phyloP scores from a whole-genome alignment of 2,113 vertebrate genomes.

The Amphiprion percula region DNA sequence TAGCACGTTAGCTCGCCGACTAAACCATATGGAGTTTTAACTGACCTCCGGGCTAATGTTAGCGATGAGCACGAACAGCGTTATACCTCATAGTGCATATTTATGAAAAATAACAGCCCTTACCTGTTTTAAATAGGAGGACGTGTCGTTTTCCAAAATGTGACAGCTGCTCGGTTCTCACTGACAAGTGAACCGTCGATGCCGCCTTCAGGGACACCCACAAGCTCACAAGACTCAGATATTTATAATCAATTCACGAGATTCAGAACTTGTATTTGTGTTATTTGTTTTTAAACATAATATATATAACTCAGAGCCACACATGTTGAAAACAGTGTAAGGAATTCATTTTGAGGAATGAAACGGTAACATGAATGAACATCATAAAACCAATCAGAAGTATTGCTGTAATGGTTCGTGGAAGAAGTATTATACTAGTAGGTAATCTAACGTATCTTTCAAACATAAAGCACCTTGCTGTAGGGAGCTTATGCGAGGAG shows the following conservation, averaged over 20 bases:
- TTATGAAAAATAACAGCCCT: not conserved
- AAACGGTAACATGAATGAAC: no score
- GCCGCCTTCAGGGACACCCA: constrained; percentile 32
- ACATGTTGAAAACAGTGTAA: no score
- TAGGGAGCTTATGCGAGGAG: no score
- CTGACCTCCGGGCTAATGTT: not conserved
- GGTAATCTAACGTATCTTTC: no score
- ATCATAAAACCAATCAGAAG: not conserved
- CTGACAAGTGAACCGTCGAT: constrained; percentile 42
- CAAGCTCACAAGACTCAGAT: accelerated
- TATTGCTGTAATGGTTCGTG: not conserved
- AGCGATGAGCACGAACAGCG: not conserved
- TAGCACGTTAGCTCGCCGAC: constrained; percentile 14
- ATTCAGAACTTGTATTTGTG: not conserved
- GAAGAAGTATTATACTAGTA: not conserved
- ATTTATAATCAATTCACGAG: not conserved
- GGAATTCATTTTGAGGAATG: no score
- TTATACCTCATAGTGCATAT: not conserved
- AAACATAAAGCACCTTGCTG: not conserved
- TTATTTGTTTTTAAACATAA: no score
- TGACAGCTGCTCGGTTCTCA: constrained; percentile 73
- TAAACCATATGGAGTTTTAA: constrained; percentile 18
- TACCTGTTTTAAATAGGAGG: constrained; percentile 52
- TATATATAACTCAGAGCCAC: no score
- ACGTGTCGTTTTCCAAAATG: constrained; percentile 50